Percentiles rank a stretch among this genome's conserved stretches.
Conservation (phyloP, 2,113 vertebrate species). For the Caranx melampygus region DNA sequence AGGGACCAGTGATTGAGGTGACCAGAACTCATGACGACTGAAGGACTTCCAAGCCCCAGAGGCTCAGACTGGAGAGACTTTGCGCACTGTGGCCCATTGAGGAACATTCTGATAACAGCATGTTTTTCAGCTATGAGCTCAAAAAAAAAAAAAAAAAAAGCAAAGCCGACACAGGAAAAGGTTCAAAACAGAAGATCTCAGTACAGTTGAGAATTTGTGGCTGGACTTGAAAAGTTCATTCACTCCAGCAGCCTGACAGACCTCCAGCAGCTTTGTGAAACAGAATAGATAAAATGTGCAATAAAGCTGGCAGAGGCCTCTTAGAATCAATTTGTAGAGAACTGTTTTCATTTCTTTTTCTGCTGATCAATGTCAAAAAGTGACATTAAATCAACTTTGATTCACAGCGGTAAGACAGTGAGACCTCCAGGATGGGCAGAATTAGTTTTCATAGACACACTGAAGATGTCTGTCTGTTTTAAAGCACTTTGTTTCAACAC, state of each 20-base stretch:
- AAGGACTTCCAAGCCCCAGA: no score
- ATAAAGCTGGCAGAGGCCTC: not conserved
- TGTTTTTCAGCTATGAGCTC: no score
- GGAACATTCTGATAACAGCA: no score
- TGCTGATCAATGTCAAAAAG: not conserved
- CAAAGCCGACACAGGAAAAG: no score
- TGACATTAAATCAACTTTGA: not conserved
- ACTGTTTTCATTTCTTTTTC: not conserved
- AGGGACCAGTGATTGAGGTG: no score
- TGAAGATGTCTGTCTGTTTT: not conserved
- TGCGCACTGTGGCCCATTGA: no score
- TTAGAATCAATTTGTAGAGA: not conserved
- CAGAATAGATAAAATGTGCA: not conserved
- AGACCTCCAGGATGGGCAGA: not conserved
- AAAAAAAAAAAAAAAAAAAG: no score
- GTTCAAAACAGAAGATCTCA: not conserved
- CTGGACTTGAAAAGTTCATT: not conserved
- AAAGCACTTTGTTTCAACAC: not conserved
- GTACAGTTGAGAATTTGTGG: not conserved
- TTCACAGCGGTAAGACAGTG: not conserved
- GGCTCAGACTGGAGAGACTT: no score
- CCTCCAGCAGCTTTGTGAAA: not conserved
- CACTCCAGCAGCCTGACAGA: not conserved
- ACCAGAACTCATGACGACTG: no score
- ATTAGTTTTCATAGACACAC: not conserved